Evolutionary conservation across 1,140 invertebrate species (phyloP).

Genomic region (Drosophila ogumai): DNA sequence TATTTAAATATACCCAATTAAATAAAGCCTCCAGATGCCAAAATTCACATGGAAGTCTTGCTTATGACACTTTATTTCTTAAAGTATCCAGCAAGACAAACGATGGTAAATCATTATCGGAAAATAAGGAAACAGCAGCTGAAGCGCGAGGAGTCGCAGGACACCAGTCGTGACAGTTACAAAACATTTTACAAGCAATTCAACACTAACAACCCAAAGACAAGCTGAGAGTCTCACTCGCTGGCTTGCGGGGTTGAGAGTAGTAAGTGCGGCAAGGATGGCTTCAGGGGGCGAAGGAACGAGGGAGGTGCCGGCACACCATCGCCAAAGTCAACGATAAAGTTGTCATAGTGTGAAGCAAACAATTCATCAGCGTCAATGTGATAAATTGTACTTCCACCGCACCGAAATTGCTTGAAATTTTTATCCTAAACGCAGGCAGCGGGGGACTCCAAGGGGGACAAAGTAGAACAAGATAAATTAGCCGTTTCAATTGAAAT

Average conservation of each 20-base stretch:
- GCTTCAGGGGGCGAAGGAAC: not conserved
- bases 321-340: constrained; percentile 61
- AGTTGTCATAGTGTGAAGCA: constrained; percentile 79
- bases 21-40: not conserved
- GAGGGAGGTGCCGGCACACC: constrained; percentile 8
- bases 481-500: constrained; percentile 71
- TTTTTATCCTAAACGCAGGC: constrained; percentile 56
- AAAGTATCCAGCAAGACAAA: constrained; percentile 55
- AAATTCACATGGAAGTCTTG: not conserved
- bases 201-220: constrained; percentile 57
- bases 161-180: constrained; percentile 69
- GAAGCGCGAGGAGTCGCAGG: constrained; percentile 24
- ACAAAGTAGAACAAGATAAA: constrained; percentile 73
- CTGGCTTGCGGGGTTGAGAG: constrained; percentile 46
- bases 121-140: constrained; percentile 28
- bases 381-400: constrained; percentile 78
- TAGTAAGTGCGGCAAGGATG: constrained; percentile 18
- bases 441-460: not conserved
- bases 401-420: constrained; percentile 68
- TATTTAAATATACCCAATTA: constrained; percentile 4
- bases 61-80: constrained; percentile 35
- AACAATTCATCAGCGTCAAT: constrained; percentile 82
- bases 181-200: constrained; percentile 81
- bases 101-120: constrained; percentile 73
- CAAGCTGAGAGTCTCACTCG: constrained; percentile 21